Evolutionary conservation across 2,113 vertebrate species (phyloP), one percentile per base, ranked within the genome.

Genomic region (Argyrosomus japonicus): DNA sequence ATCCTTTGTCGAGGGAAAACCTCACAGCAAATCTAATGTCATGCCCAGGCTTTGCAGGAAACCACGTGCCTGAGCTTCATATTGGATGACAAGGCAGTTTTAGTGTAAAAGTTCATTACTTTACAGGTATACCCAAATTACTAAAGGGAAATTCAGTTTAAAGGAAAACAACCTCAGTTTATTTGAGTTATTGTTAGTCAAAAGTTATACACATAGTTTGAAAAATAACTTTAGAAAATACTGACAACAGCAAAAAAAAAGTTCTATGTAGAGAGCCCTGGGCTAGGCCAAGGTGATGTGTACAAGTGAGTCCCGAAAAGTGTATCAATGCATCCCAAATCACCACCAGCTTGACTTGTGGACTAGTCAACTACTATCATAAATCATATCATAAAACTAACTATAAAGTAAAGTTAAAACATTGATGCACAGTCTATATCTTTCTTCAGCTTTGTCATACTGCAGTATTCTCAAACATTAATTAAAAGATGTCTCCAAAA

Each of bases 1-100:
- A 54, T 50, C 54, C 2, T 68, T 72, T 85, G 61, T 62, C 27
- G 40, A 67, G 29, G 32, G 61, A 50, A 77, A 48, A 58, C 9
- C 56, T 58, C 1, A 0, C 8, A 5, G n/a, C 18, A 29, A 48
- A 75, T 69, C 4, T 25, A 25, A 45, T 51, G n/a, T 45, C 27
- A 54, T 15, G 32, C 18, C 23, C 40, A 36, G 45, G n/a, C 14
- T 72, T 40, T 47, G 1, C 23, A 65, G 67, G 36, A 71, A 45
- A 63, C 13, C 6, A 48, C 3, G 7, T 50, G 13, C 7, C 64
- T 75, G n/a, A 77, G 50, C 25, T 71, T 18, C 18, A 77, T 2
- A 1, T 9, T 18, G 4, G 19, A 75, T 62, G 63, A 77, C 43
- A 23, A 18, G 18, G 68, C 53, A 62, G 21, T 58, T 76, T 74